Evolutionary conservation across 2,888 invertebrate species (phyloP).

Genomic region (Drosophila falleni): DNA sequence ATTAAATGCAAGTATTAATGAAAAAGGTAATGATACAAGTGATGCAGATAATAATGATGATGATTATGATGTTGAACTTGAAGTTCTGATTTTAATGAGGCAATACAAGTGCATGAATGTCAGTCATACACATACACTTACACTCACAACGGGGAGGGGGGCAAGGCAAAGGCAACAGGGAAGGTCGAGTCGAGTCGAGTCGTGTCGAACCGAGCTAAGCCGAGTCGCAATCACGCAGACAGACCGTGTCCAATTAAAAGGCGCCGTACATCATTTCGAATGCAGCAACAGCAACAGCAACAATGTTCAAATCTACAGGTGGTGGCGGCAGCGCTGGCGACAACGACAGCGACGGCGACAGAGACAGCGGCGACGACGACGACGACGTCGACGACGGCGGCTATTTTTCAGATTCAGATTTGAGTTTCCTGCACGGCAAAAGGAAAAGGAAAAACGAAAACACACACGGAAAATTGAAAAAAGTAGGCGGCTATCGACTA

Average conservation of each 20-base stretch:
- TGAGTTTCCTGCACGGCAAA: slow-evolving; percentile 58
- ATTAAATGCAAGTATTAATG: slow-evolving; percentile 2
- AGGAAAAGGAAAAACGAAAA: slow-evolving; percentile 28
- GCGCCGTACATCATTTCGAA: slow-evolving; percentile 78
- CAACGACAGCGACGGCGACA: slow-evolving; percentile 12
- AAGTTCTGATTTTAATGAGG: slow-evolving; percentile 16
- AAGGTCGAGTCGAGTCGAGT: slow-evolving; percentile 1
- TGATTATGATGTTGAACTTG: slow-evolving; percentile 58
- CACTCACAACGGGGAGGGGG: slow-evolving; percentile 31
- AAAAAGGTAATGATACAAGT: slow-evolving; percentile 2
- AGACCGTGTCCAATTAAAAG: slow-evolving; percentile 80
- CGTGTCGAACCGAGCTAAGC: slow-evolving; percentile 11
- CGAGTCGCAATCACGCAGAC: slow-evolving; percentile 62
- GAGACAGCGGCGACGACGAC: slow-evolving; percentile 41
- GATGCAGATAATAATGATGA: slow-evolving; percentile 13
- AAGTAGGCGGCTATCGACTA: slow-evolving; percentile 51
- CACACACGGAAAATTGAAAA: slow-evolving; percentile 12
- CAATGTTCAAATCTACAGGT: slow-evolving; percentile 73
- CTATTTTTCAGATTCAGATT: slow-evolving; percentile 53
- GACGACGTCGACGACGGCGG: slow-evolving; percentile 31
- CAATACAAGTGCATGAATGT: slow-evolving; percentile 22
- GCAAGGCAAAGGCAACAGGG: slow-evolving; percentile 7
- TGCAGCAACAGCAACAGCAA: slow-evolving; percentile 67
- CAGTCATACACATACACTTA: slow-evolving; percentile 36
- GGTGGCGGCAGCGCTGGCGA: slow-evolving; percentile 58